Percentiles rank a stretch among this genome's conserved stretches.
Conservation (phyloP, 1,140 invertebrate genomes). For the Ruditapes philippinarum region DNA sequence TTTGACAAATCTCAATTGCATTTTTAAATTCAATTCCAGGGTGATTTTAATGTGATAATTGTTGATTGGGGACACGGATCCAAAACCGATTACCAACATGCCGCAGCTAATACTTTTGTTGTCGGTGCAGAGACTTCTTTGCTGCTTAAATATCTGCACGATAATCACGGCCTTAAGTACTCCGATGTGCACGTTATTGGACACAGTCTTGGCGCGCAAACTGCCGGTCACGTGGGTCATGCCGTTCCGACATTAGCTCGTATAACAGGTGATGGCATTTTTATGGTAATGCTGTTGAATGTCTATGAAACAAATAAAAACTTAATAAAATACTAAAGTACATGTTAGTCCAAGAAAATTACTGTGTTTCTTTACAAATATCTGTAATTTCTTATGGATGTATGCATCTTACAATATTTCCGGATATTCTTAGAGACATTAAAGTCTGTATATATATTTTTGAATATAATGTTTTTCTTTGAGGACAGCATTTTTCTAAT, state of each 20-base stretch:
- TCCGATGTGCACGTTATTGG: conserved; percentile 92
- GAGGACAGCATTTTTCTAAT: no score
- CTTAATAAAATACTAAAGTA: no score
- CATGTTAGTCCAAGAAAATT: no score
- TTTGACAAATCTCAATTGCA: no score
- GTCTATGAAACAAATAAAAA: no score
- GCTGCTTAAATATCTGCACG: conserved; percentile 87
- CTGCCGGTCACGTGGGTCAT: conserved; percentile 95
- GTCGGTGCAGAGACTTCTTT: conserved; percentile 96
- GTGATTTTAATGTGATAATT: conserved; percentile 92
- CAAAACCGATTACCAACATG: conserved; percentile 93
- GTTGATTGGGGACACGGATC: conserved; percentile 98
- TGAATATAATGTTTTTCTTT: no score
- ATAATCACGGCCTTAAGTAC: conserved; percentile 23
- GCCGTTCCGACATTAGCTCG: conserved; percentile 91
- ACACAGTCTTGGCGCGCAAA: conserved; percentile 96
- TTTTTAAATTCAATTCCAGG: conserved; percentile 54
- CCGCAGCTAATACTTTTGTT: conserved; percentile 95
- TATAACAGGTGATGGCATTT: conserved; percentile 92
- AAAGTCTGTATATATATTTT: no score
- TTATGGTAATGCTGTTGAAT: no score
- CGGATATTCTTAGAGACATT: no score
- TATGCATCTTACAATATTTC: no score
- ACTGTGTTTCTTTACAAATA: no score
- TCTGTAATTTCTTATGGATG: no score